Conservation (phyloP, 2,797 vertebrate species). For the Lacerta viridis region DNA sequence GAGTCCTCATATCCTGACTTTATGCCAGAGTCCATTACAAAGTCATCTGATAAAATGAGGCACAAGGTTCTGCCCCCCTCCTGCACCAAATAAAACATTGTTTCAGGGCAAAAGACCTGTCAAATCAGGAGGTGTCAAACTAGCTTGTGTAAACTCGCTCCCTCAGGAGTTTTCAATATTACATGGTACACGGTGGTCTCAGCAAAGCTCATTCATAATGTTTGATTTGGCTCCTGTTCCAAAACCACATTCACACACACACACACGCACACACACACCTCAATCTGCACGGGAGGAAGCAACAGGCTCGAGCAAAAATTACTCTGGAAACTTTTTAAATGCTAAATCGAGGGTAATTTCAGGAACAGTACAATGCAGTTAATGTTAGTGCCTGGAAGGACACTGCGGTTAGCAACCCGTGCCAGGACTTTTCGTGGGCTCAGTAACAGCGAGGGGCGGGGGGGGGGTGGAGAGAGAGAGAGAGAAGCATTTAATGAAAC, state of each 20-base stretch:
- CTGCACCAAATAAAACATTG: fast-evolving
- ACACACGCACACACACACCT: slow-evolving; percentile 14
- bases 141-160: background rate
- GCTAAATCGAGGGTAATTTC: slow-evolving; percentile 49
- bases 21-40: slow-evolving; percentile 28
- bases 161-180: background rate
- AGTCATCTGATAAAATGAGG: slow-evolving; percentile 7
- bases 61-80: background rate
- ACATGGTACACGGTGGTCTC: slow-evolving; percentile 42
- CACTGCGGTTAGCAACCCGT: slow-evolving; percentile 46
- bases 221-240: slow-evolving; percentile 71
- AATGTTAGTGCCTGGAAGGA: slow-evolving; percentile 58
- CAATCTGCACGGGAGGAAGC: slow-evolving; percentile 65
- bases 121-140: slow-evolving; percentile 36
- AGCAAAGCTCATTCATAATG: slow-evolving; percentile 60
- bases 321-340: slow-evolving; percentile 61
- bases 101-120: slow-evolving; percentile 6
- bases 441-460: fast-evolving
- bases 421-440: slow-evolving; percentile 62
- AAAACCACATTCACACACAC: slow-evolving; percentile 52
- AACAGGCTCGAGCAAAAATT: slow-evolving; percentile 59
- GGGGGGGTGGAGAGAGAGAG: too few relatives aligned
- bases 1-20: slow-evolving; percentile 22
- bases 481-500: slow-evolving; percentile 54
- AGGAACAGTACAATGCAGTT: slow-evolving; percentile 62